Evolutionary conservation across 2,113 vertebrate species (phyloP).

Genomic region (Percopsis transmontana): DNA sequence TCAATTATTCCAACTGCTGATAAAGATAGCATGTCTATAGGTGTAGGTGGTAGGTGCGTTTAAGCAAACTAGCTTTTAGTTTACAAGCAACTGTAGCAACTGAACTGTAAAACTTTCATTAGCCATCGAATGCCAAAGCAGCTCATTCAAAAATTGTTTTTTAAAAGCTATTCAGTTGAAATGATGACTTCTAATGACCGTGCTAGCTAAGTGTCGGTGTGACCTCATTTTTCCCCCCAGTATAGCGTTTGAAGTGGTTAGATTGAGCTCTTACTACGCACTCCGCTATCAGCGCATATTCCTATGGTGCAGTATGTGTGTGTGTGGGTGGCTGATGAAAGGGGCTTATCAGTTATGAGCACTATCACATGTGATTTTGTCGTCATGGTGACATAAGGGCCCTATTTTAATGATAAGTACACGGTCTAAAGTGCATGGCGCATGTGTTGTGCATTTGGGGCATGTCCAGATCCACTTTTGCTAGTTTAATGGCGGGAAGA

Average conservation of each 20-base stretch:
- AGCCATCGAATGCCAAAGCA: not conserved
- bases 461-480: too few relatives aligned
- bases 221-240: not conserved
- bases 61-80: not conserved
- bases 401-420: too few relatives aligned
- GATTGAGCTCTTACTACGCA: not conserved
- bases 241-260: not conserved
- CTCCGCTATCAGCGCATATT: not conserved
- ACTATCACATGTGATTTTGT: too few relatives aligned
- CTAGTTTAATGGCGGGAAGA: too few relatives aligned
- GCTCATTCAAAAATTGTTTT: not conserved
- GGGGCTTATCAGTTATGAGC: too few relatives aligned
- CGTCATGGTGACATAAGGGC: too few relatives aligned
- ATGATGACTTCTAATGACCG: not conserved
- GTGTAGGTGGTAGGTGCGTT: not conserved
- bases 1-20: not conserved
- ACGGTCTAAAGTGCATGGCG: too few relatives aligned
- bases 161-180: conserved; percentile 6
- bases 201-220: conserved; percentile 15
- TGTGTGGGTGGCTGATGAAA: not conserved
- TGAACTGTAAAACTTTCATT: not conserved
- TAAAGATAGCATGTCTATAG: not conserved
- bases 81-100: not conserved
- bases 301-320: not conserved
- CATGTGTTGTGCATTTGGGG: too few relatives aligned